Base-by-base conservation (phyloP, 2,797 vertebrate genomes). In the Brachyalestes nurse region DNA sequence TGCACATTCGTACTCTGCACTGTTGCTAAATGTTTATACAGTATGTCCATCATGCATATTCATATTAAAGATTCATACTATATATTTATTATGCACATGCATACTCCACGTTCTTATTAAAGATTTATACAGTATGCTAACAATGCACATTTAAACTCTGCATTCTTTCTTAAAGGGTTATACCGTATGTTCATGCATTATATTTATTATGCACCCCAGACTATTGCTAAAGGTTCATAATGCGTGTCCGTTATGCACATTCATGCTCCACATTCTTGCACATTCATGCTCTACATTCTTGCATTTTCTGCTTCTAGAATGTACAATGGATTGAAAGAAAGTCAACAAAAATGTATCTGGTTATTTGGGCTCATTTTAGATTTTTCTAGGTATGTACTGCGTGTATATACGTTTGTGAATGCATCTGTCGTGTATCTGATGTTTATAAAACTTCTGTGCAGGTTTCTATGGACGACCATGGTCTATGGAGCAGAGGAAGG, bases 391-490 rank as follows among this genome's bases (percentile, higher is more conserved):
- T 67, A 2, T 21, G 9, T 2, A 42, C 9, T 42, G 42, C 9
- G 5, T 42, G 42, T 9, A 42, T 5, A 49, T 78, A 19, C 58
- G 47, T 60, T 28, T 79, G 28, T 70, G 66, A 65, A 17, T 79
- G 61, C 49, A 53, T 60, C 5, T 17, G 10, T 65, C 17, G n/a
- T 61, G 55, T 42, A 10, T 74, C 12, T 78, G 9, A 67, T 66
- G 42, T 77, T 38, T 83, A 3, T 75, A 17, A 14, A 16, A 66
- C 8, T 70, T 51, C 51, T 57, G 10, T 78, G 0, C 83, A 96
- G 96, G 96, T 88, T 97, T 97, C 90, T 97, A 96, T 28, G 96
- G 95, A 42, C 93, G 96, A 61, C 96, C 96, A 0, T 96, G 96
- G 96, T 95, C 96, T 65, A 95, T 96, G 94, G 95, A 96, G 75